A percentile compares a stretch with the other conserved stretches of the same genome.
phyloP scores from a whole-genome alignment of 2,888 invertebrate genomes.

The Stenodera caucasica region DNA sequence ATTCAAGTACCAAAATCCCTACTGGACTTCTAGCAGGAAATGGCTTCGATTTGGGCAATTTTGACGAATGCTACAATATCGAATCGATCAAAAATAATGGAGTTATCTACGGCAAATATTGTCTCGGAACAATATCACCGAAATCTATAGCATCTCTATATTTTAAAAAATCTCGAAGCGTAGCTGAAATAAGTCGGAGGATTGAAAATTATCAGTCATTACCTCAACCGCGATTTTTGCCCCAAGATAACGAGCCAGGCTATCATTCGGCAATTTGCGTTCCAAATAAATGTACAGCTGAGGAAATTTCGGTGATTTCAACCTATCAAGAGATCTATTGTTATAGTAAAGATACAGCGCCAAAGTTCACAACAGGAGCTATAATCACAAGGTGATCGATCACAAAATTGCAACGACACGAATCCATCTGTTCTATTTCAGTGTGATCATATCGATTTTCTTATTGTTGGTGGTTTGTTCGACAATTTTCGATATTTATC shows the following conservation, averaged over 20 bases:
- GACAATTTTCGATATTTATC: slow-evolving; percentile 1
- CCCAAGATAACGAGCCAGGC: background rate
- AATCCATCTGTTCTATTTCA: background rate
- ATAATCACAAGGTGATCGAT: slow-evolving; percentile 5
- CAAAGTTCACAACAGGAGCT: slow-evolving; percentile 2
- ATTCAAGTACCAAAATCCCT: slow-evolving; percentile 37
- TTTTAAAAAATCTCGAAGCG: too few relatives aligned
- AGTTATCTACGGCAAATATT: slow-evolving; percentile 21
- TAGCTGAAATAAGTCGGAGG: too few relatives aligned
- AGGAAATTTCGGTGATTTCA: background rate
- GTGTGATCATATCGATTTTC: background rate
- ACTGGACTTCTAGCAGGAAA: slow-evolving; percentile 10
- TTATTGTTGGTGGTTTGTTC: background rate
- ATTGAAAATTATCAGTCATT: too few relatives aligned
- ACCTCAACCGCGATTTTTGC: too few relatives aligned
- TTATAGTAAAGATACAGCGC: background rate
- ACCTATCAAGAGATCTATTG: slow-evolving; percentile 1
- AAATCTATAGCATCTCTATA: too few relatives aligned
- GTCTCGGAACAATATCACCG: slow-evolving; percentile 8
- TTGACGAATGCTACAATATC: slow-evolving; percentile 21
- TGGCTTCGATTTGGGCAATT: slow-evolving; percentile 18
- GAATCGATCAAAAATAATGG: background rate
- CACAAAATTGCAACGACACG: too few relatives aligned
- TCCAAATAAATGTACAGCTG: slow-evolving; percentile 7
- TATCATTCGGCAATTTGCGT: background rate